Base-by-base conservation (phyloP, 2,888 invertebrate genomes). In the Abscondita cerata region DNA sequence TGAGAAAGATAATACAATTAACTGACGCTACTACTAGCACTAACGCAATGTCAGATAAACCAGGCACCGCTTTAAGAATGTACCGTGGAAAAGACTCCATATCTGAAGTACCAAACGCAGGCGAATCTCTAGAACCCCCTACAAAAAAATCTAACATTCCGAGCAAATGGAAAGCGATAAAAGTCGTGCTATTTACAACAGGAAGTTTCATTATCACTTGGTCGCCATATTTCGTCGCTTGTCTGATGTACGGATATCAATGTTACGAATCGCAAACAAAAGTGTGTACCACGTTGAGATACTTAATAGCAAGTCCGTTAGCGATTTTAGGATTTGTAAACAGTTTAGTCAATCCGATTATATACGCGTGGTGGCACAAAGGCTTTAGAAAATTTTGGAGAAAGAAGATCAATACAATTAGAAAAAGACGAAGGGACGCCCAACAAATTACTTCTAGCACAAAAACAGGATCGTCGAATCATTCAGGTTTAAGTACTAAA, bases 291-390 rank as follows among this genome's bases (percentile, higher is more conserved):
- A 74, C 80, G 5, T 73, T 86, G 25, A 79, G 82, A 12, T 75
- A 82, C 15, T 77, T 86, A 34, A 80, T 88, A 0, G 84, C 84
- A 0, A 85, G 86, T 47, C 87, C 88, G 0, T 72, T 88, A 40
- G 84, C 85, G 0, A 83, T 85, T 19, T 74, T 88, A 46, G 88
- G 87, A 0, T 85, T 87, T 67, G 70, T 82, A 0, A 88, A 88
- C 69, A 87, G 87, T 68, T 73, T 88, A 46, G 70, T 88, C 0
- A 88, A 88, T 73, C 89, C 89, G 0, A 74, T 89, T 18, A 87
- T 89, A 66, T 89, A 88, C 71, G 88, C 87, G 0, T 89, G 88
- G 88, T 89, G 88, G 88, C 88, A 89, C 73, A 87, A 86, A 74
- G 87, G 88, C 0, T 89, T 88, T 69, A 81, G 87, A 69, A 81